Base-by-base conservation (phyloP, 2,888 invertebrate genomes). In the Dexiosoma caninum region DNA sequence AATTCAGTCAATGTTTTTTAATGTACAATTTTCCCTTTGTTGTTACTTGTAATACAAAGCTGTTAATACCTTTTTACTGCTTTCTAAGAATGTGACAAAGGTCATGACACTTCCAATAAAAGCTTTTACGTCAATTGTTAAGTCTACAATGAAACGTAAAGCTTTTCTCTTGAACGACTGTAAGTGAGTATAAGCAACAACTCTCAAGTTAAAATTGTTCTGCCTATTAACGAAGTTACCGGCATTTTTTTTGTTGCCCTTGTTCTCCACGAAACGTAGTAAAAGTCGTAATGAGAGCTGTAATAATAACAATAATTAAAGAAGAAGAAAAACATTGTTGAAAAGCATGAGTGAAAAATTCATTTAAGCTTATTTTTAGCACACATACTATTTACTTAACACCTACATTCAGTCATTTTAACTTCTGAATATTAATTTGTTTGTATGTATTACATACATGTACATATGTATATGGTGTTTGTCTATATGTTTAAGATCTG, bases 91-190 rank as follows among this genome's bases (percentile, higher is more conserved):
- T 32, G 21, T 23, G 9, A n/a, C 14, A 44, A 74, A 74, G 55
- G 57, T 57, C 74, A 49, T 64, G 46, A 64, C 44, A 55, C 55
- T 64, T 64, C 44, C n/a, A 35, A 40, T 46, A 57, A 57, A 66
- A 74, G 74, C 74, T 74, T 74, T 74, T n/a, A 57, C 35, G 30
- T 64, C 21, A 37, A 32, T 37, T 74, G 37, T 66, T 74, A 66
- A 66, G 40, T n/a, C 62, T 51, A 60, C 32, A 72, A 72, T 37
- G 53, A 60, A 37, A 35, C 21, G 14, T 12, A 66, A 57, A 75
- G 74, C 74, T 74, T 49, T 66, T 74, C 21, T 72, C 6, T 14
- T 30, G 32, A 7, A 8, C 27, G 27, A 27, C 27, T 27, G 4
- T 27, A 6, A 3, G 3, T 27, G 6, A 3, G 3, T 27, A 27